Conservation (phyloP, 2,797 vertebrate genomes). For the Limosa lapponica region DNA sequence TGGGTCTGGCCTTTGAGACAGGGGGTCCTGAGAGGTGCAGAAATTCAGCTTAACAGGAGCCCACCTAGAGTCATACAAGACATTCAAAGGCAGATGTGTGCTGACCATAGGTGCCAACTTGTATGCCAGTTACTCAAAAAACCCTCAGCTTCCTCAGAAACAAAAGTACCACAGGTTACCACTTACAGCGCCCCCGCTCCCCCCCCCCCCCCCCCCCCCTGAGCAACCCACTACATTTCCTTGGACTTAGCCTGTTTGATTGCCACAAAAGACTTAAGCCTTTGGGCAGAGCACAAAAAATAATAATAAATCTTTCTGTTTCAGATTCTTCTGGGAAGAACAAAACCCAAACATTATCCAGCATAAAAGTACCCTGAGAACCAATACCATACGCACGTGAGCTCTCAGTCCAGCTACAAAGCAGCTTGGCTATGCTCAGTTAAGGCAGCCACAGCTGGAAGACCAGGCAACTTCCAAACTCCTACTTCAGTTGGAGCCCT, state of each 20-base stretch:
- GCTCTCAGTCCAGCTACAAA: not conserved
- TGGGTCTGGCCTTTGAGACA: not conserved
- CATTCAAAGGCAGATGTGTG: not conserved
- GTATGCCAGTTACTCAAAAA: not conserved
- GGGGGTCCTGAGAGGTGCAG: not conserved
- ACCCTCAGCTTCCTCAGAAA: not conserved
- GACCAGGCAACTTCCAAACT: not conserved
- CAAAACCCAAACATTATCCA: not conserved
- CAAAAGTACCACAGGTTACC: not conserved
- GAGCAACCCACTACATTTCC: not conserved
- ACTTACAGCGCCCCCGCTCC: too few species aligned
- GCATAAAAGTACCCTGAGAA: not conserved
- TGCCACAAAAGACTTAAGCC: not conserved
- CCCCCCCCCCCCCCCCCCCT: too few species aligned
- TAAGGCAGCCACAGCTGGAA: not conserved
- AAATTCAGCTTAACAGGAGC: not conserved
- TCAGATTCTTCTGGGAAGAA: not conserved
- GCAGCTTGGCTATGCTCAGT: not conserved
- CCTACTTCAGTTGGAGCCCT: not conserved
- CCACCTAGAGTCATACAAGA: not conserved
- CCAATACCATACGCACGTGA: not conserved
- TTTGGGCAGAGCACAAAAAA: not conserved
- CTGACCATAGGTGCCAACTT: rapidly evolving
- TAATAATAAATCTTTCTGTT: not conserved
- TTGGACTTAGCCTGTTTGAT: not conserved